These are phyloP conservation scores for Neria commutata DNA, from an alignment of 2,888 invertebrate species.

Conservation along the genomic window DNA sequence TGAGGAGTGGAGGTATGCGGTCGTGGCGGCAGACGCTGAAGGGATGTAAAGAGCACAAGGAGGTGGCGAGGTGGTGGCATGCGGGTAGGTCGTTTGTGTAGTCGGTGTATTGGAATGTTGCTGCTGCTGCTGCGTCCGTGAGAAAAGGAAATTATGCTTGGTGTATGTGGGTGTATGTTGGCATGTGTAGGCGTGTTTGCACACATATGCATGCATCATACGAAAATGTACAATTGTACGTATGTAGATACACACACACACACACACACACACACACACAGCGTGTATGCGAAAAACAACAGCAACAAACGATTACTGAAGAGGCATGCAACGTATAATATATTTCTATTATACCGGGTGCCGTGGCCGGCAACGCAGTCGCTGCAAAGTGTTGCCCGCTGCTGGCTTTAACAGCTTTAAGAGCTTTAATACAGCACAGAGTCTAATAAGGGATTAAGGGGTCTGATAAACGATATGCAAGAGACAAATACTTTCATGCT, in stretches of 20 bases:
- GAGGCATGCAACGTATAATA: neutral
- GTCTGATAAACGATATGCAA: too few species aligned
- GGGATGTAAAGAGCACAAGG: neutral
- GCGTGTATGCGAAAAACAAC: neutral
- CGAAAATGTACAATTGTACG: too few species aligned
- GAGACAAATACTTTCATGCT: too few species aligned
- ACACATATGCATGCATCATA: too few species aligned
- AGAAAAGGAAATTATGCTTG: conserved; percentile 11
- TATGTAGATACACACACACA: neutral
- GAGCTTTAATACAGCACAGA: too few species aligned
- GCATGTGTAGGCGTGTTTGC: too few species aligned
- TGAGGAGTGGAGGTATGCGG: neutral
- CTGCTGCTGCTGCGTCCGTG: conserved; percentile 2
- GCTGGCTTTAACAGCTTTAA: too few species aligned
- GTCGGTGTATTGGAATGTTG: conserved; percentile 2
- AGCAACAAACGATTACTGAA: neutral
- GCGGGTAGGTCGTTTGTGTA: too few species aligned
- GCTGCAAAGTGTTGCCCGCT: too few species aligned
- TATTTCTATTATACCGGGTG: conserved; percentile 7
- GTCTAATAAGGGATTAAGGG: too few species aligned
- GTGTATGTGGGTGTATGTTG: too few species aligned
- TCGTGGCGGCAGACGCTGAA: neutral
- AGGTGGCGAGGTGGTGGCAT: neutral
- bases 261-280: neutral
- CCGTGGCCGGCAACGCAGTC: neutral